Percentiles rank a stretch among this genome's conserved stretches.
These are phyloP conservation scores for Synanthedon formicaeformis DNA, from an alignment of 2,888 invertebrate species.

Conservation along the genomic window DNA sequence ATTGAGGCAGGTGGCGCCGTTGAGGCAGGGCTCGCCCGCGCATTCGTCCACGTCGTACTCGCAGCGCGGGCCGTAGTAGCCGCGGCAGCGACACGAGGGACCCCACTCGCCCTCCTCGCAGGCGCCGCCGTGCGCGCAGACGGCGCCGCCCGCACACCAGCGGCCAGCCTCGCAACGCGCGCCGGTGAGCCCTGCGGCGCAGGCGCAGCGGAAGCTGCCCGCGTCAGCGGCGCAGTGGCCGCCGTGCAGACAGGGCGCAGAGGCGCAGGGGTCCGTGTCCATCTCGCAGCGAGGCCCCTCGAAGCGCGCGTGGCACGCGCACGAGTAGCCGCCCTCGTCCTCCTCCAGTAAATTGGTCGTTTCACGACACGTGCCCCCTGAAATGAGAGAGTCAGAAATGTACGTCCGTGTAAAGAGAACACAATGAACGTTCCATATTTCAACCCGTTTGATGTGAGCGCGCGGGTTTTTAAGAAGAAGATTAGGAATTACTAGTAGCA, in stretches of 20 bases:
- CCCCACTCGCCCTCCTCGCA: slow-evolving; percentile 88
- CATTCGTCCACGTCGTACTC: slow-evolving; percentile 88
- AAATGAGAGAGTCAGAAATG: too few species aligned
- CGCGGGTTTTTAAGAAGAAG: too few species aligned
- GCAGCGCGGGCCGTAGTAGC: slow-evolving; percentile 85
- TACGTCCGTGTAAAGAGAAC: too few species aligned
- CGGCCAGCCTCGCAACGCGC: slow-evolving; percentile 86
- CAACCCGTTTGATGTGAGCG: too few species aligned
- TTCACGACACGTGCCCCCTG: slow-evolving; percentile 73
- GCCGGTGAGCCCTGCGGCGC: slow-evolving; percentile 77
- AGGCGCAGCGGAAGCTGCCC: slow-evolving; percentile 82
- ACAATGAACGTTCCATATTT: too few species aligned
- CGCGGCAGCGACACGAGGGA: slow-evolving; percentile 85
- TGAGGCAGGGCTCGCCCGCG: slow-evolving; percentile 85
- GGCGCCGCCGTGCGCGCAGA: slow-evolving; percentile 87
- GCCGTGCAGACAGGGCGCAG: slow-evolving; percentile 87
- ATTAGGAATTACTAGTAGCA: too few species aligned
- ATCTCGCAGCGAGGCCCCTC: slow-evolving; percentile 82
- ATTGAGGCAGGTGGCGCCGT: slow-evolving; percentile 90
- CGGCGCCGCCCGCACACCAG: slow-evolving; percentile 69
- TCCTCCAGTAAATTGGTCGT: slow-evolving; percentile 32
- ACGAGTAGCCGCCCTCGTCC: slow-evolving; percentile 74
- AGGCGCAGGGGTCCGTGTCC: slow-evolving; percentile 88
- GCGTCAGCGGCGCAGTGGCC: slow-evolving; percentile 72
- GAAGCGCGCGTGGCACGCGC: slow-evolving; percentile 83